Evolutionary conservation across 92 coral and sea anemone species (phyloP).

Genomic region (Micromussa lordhowensis): DNA sequence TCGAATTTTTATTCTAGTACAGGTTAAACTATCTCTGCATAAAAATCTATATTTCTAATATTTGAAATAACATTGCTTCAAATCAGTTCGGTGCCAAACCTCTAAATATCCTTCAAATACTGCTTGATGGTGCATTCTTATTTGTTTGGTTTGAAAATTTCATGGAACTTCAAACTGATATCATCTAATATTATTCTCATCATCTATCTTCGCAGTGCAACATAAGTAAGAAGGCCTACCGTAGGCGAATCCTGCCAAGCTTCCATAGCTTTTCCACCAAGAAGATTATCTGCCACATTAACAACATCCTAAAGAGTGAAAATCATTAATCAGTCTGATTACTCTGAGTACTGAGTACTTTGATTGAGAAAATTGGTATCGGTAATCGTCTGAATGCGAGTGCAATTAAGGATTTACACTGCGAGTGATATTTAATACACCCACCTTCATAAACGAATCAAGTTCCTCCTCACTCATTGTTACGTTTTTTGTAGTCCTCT

Average conservation of each 20-base stretch:
- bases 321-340: not conserved
- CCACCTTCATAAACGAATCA: conserved; percentile 64
- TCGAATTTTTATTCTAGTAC: no score
- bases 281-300: conserved; percentile 73
- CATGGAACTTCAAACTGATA: not conserved
- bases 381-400: no score
- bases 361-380: no score
- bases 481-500: conserved; percentile 46
- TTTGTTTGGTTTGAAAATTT: not conserved
- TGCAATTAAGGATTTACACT: no score
- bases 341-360: no score
- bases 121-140: no score
- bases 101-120: no score
- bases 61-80: no score
- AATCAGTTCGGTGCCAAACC: no score
- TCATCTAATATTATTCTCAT: not conserved
- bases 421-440: no score
- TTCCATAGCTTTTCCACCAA: conserved; percentile 49
- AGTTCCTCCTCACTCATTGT: conserved; percentile 49
- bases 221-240: conserved; percentile 52
- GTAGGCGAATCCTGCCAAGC: conserved; percentile 84
- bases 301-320: conserved; percentile 60
- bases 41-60: no score
- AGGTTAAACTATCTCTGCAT: no score
- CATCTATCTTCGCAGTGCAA: not conserved